Conservation (phyloP, 2,888 invertebrate genomes). For the Dynastes grantii region DNA sequence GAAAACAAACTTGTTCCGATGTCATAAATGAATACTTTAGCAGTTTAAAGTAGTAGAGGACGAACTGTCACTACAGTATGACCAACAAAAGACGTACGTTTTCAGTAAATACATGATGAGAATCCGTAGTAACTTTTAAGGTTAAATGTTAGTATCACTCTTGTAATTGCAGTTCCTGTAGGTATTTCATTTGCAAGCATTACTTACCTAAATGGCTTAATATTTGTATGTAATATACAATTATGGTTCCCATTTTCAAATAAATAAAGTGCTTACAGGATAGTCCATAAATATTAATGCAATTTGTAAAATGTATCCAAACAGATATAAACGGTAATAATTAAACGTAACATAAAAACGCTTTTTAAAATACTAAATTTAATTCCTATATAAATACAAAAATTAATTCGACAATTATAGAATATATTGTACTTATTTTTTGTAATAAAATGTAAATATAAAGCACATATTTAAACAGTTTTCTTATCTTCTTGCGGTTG, state of each 20-base stretch:
- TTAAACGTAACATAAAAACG: neutral
- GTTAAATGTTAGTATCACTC: neutral
- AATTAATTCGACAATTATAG: neutral
- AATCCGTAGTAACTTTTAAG: neutral
- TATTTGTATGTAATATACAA: no score
- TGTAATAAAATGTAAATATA: neutral
- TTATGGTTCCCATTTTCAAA: neutral
- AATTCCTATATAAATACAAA: neutral
- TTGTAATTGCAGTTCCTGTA: neutral
- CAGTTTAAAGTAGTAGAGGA: neutral
- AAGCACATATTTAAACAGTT: conserved; percentile 23
- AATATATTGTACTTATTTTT: neutral
- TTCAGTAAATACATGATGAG: neutral
- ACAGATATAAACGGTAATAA: neutral
- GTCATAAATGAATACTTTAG: neutral
- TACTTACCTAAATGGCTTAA: no score
- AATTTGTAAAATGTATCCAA: neutral
- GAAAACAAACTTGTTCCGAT: neutral
- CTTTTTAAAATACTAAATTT: neutral
- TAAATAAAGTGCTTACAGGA: neutral
- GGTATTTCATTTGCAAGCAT: neutral
- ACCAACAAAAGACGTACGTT: neutral
- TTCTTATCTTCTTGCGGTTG: conserved; percentile 39
- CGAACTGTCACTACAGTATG: neutral
- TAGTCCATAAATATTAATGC: neutral